Evolutionary conservation across 2,797 vertebrate genomes (phyloP).

Genomic region (Sphenopsis melanotis): DNA sequence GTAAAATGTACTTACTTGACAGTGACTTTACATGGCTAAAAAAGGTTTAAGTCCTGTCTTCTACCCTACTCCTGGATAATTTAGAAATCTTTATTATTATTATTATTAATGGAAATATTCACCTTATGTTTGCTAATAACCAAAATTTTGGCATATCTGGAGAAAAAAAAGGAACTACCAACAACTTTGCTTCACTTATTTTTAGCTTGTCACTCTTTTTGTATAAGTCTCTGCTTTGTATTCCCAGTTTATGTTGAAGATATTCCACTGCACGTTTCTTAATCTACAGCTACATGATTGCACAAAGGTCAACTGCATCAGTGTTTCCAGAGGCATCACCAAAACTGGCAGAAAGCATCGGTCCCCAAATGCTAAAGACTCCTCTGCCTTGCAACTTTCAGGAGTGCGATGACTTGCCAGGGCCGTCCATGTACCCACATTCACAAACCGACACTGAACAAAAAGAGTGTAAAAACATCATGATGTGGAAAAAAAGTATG

Average conservation of each 20-base stretch:
- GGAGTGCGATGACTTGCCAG: background rate
- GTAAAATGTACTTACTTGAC: background rate
- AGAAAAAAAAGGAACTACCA: background rate
- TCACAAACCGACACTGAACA: background rate
- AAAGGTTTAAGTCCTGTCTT: background rate
- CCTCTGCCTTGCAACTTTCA: background rate
- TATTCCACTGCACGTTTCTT: background rate
- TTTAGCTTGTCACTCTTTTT: background rate
- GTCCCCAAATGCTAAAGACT: background rate
- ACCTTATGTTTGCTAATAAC: background rate
- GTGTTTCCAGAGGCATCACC: background rate
- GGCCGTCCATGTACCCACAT: accelerated
- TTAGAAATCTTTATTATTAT: background rate
- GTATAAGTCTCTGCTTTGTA: background rate
- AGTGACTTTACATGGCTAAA: background rate
- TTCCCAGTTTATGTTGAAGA: background rate
- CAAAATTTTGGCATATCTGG: background rate
- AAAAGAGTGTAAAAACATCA: background rate
- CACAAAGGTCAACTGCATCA: background rate
- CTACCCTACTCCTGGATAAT: background rate
- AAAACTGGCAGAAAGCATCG: background rate
- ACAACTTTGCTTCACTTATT: background rate
- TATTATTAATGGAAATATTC: background rate
- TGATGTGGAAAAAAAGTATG: background rate
- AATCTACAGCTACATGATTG: background rate